Evolutionary conservation across 2,888 invertebrate species (phyloP).

Genomic region (Synanthedon andrenaeformis): DNA sequence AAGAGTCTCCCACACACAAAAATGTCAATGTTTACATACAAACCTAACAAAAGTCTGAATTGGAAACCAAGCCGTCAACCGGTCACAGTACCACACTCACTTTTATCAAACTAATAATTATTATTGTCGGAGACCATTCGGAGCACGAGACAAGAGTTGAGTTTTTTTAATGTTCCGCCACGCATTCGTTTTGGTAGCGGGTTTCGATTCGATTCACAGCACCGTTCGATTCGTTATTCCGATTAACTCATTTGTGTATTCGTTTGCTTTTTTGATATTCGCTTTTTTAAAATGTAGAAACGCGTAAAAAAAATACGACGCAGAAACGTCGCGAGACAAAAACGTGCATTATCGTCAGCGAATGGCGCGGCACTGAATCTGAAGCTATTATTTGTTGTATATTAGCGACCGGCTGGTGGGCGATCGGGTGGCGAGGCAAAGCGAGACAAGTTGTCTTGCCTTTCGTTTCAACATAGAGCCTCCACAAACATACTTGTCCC

Average conservation of each 20-base stretch:
- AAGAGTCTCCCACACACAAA: conserved; percentile 24
- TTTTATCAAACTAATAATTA: conserved; percentile 63
- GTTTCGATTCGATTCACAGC: conserved; percentile 38
- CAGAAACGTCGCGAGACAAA: conserved; percentile 16
- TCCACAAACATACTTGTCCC: conserved; percentile 18
- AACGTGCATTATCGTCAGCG: conserved; percentile 34
- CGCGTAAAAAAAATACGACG: conserved; percentile 21
- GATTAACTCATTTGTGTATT: conserved; percentile 5
- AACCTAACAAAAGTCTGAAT: conserved; percentile 39
- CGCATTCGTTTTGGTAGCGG: conserved; percentile 36
- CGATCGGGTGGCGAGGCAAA: conserved; percentile 5
- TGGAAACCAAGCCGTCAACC: conserved; percentile 53
- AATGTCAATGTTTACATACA: conserved; percentile 26
- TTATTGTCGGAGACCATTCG: conserved; percentile 53
- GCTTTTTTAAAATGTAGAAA: conserved; percentile 20
- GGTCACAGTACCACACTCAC: conserved; percentile 63
- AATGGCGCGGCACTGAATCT: conserved; percentile 53
- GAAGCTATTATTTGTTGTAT: conserved; percentile 24
- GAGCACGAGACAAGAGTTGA: conserved; percentile 53
- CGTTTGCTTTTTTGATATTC: conserved; percentile 21
- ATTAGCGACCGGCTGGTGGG: conserved; percentile 24
- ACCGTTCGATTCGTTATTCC: conserved; percentile 47
- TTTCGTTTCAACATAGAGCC: conserved; percentile 39
- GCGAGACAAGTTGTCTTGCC: conserved; percentile 22
- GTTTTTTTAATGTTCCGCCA: conserved; percentile 55